Evolutionary conservation across 2,797 vertebrate genomes (phyloP), one percentile per base, ranked within the genome.

Genomic region (Sardinella longiceps): DNA sequence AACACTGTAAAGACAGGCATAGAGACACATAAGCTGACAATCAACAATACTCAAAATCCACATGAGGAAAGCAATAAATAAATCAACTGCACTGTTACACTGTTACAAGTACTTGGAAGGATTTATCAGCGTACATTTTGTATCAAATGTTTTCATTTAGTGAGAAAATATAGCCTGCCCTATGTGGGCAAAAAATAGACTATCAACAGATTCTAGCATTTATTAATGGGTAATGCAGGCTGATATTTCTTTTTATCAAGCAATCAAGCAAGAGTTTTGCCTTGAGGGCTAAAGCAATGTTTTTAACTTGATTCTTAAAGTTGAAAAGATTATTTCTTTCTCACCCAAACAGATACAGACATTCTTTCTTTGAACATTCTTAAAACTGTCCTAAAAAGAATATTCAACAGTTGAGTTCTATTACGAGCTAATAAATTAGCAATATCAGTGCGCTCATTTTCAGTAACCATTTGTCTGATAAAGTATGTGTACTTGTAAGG

Each of bases 211-310:
- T 50, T 1, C 6, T 56, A 56, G 53, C 53, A 56, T 56, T 56
- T 20, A 56, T 23, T 56, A 56, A 56, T 56, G 53, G 53, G 7
- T 23, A 5, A 4, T 56, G 53, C 53, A 23, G 53, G 5, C 53
- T 56, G 53, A 23, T 6, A 56, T n/a, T 23, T 56, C 53, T 48
- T 63, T 81, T 82, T 43, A 81, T 10, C 20, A 63, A n/a, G 83
- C 20, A 46, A 39, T 70, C 28, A n/a, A n/a, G n/a, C n/a, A n/a
- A 58, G 83, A 53, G 58, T 45, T 20, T 60, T 48, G 85, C 60
- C 56, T 20, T 39, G 84, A 51, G 82, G 85, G 82, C 0, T 56
- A 1, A 56, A 66, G 46, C n/a, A n/a, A 39, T 5, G 14, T 50
- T n/a, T 56, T 56, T n/a, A 23, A 53, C 7, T 56, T 3, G 18